Evolutionary conservation across 2,888 invertebrate genomes (phyloP), one percentile per base, ranked within the genome.

Genomic region (Eulithis testata): DNA sequence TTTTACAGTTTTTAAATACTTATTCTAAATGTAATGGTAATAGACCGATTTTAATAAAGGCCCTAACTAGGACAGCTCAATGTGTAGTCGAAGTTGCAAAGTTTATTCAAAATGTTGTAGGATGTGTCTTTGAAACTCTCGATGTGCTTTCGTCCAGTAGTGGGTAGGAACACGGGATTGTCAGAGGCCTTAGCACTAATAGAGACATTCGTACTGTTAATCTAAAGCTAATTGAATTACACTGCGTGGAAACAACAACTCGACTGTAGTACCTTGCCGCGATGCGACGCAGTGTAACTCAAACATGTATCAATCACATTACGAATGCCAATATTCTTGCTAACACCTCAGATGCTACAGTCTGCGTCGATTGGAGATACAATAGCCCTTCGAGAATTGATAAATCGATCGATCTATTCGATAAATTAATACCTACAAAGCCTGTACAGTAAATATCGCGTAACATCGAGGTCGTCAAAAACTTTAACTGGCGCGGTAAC

Each of bases 81-180:
- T 89, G 88, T 88, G 90, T 91, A 91, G 88, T 83, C 84, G 81
- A 85, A 77, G 82, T 86, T 79, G 81, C 78, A 84, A 83, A 85
- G 81, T 85, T 85, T 88, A 90, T 87, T 87, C 79, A 79, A 77
- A 88, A 85, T 90, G 88, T 83, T 76, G 86, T 92, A 91, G 90
- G 86, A 86, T 85, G 88, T 89, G 89, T 91, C 85, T 91, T 91
- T 91, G 86, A 87, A 90, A 89, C 78, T 92, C 91, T 92, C 83
- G 87, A 86, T 92, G 91, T 92, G 92, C 92, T 92, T 92, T 80
- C 86, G 89, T 90, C 88, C 90, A 85, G 86, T 91, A 91, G 91
- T 82, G 80, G 79, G 84, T 66, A 62, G 62, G 66, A 66, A 62
- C 57, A 62, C 56, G 60, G 64, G 64, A 60, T 55, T 60, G 60